Evolutionary conservation across 2,113 vertebrate genomes (phyloP).

Genomic region (Copsychus sechellarum): DNA sequence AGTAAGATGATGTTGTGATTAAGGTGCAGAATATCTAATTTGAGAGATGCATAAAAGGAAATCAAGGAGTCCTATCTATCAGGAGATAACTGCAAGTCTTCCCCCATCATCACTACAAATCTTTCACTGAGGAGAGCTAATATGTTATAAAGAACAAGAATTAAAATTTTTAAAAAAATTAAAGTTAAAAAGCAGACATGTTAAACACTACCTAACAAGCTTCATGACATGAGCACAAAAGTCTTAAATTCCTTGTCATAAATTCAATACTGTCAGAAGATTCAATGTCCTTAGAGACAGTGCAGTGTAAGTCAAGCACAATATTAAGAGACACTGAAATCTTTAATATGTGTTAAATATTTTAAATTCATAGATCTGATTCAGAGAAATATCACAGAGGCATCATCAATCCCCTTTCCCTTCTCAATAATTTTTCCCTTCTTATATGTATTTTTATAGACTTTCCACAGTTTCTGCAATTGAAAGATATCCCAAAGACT

Average conservation of each 20-base stretch:
- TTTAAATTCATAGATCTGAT: not conserved
- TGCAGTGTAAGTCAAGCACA: not conserved
- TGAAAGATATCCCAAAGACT: not conserved
- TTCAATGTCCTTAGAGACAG: not conserved
- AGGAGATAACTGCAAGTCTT: conserved; percentile 7
- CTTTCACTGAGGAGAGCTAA: not conserved
- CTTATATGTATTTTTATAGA: not conserved
- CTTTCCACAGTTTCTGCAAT: not conserved
- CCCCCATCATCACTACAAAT: not conserved
- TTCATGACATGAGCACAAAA: conserved; percentile 62
- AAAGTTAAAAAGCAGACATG: conserved; percentile 16
- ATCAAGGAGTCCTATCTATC: conserved; percentile 18
- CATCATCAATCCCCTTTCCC: not conserved
- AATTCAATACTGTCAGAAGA: conserved; percentile 30
- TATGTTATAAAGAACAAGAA: not conserved
- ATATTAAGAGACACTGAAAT: not conserved
- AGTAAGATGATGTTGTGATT: conserved; percentile 21
- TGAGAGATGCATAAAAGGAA: conserved; percentile 28
- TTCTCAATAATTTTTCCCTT: not conserved
- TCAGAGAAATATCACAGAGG: not conserved
- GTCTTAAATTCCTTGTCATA: conserved; percentile 49
- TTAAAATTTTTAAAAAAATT: not conserved
- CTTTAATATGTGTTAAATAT: conserved; percentile 3
- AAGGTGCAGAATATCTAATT: conserved; percentile 36
- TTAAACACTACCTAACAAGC: conserved; percentile 65